Evolutionary conservation across 2,797 vertebrate genomes (phyloP).

Genomic region (Sebastes itinus): DNA sequence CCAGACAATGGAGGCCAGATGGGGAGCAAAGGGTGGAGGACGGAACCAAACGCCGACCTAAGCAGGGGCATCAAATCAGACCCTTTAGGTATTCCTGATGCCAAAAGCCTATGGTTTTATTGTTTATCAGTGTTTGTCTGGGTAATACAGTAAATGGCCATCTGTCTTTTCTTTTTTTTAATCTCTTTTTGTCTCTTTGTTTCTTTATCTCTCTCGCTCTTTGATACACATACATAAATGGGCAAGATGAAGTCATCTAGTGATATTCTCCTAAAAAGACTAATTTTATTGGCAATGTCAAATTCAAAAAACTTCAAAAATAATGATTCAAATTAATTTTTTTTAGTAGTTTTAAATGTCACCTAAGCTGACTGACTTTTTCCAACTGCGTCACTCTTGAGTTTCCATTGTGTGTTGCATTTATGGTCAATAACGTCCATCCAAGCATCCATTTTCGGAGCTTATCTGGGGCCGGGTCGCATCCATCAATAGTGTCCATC

Average conservation of each 20-base stretch:
- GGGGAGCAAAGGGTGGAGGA: conserved; percentile 70
- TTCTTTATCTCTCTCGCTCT: not conserved
- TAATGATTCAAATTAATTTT: not conserved
- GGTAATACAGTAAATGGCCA: conserved; percentile 36
- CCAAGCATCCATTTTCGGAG: not conserved
- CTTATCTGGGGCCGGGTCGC: not conserved
- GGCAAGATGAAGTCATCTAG: not conserved
- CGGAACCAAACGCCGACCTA: conserved; percentile 39
- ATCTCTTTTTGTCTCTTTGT: conserved; percentile 30
- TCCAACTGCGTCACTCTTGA: not conserved
- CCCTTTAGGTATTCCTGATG: conserved; percentile 48
- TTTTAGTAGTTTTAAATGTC: not conserved
- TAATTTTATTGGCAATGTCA: not conserved
- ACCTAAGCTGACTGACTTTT: not conserved
- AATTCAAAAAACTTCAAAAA: not conserved
- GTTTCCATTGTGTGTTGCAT: not conserved
- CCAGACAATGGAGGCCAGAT: conserved; percentile 74
- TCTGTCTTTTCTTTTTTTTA: conserved; percentile 28
- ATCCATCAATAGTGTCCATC: not conserved
- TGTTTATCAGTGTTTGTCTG: conserved; percentile 33
- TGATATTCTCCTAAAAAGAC: not conserved
- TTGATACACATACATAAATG: conserved; percentile 10
- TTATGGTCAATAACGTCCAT: not conserved
- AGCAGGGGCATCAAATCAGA: conserved; percentile 52
- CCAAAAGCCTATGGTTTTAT: conserved; percentile 60